Percentiles rank a stretch among this genome's conserved stretches.
Conservation (phyloP, 2,113 vertebrate species). For the Tragelaphus scriptus region DNA sequence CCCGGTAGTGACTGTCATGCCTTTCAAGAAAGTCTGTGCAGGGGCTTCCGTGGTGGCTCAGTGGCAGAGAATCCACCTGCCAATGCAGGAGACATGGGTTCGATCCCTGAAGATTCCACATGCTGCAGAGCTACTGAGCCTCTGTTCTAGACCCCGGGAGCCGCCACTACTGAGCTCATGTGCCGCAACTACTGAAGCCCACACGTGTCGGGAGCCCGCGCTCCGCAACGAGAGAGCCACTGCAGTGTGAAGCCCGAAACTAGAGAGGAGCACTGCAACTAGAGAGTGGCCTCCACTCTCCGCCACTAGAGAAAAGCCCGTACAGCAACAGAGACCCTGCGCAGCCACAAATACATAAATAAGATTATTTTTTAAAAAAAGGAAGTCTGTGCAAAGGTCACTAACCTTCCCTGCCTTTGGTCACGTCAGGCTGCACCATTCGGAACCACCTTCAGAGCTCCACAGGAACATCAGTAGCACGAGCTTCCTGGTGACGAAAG, state of each 20-base stretch:
- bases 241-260: not conserved
- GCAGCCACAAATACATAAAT: not conserved
- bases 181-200: not conserved
- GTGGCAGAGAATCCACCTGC: not conserved
- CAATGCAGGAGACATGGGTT: not conserved
- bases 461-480: constrained; percentile 86
- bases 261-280: not conserved
- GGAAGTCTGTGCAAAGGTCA: not conserved
- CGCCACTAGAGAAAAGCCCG: not conserved
- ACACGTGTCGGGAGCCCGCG: accelerated
- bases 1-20: not conserved
- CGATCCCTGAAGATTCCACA: not conserved
- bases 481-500: constrained; percentile 87
- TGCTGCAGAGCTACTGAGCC: not conserved
- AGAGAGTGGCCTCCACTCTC: not conserved
- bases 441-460: constrained; percentile 78
- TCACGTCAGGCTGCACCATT: constrained; percentile 85
- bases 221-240: accelerated
- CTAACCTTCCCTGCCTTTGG: not conserved
- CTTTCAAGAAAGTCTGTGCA: not conserved
- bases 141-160: not conserved
- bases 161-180: accelerated
- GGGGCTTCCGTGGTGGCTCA: not conserved
- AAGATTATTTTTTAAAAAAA: not conserved
- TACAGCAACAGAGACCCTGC: not conserved